Conservation (phyloP, 92 coral and sea anemone species). For the Bergia sp. region DNA sequence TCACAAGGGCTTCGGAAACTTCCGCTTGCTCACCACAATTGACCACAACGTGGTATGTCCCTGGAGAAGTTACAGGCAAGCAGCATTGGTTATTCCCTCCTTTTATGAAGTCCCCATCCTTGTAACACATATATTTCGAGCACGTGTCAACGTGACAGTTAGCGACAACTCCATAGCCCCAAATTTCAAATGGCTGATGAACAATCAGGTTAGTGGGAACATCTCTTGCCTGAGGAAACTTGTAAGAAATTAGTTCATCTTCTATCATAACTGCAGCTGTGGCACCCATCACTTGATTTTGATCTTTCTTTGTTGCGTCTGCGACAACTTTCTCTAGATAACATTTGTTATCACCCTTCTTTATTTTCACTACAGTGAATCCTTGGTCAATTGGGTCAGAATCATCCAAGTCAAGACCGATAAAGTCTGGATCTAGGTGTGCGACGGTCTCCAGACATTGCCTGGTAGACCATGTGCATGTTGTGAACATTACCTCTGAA, state of each 20-base stretch:
- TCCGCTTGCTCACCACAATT: conserved; percentile 15
- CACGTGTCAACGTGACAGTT: conserved; percentile 14
- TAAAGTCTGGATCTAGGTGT: conserved; percentile 11
- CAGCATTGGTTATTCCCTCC: conserved; percentile 20
- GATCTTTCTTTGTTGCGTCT: too few species aligned
- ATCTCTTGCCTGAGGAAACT: conserved; percentile 18
- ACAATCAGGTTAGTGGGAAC: neutral
- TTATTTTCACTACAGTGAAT: neutral
- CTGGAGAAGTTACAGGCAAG: conserved; percentile 17
- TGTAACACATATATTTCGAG: conserved; percentile 3
- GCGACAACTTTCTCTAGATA: too few species aligned
- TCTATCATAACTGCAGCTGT: neutral
- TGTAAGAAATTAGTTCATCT: conserved; percentile 11
- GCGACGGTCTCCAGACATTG: conserved; percentile 3
- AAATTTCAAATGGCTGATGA: conserved; percentile 19
- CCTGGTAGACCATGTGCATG: conserved; percentile 22
- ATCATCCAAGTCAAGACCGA: conserved; percentile 3
- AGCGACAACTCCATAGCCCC: conserved; percentile 21
- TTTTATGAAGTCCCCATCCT: neutral
- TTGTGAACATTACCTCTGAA: conserved; percentile 22
- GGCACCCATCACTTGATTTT: too few species aligned
- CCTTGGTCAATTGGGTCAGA: conserved; percentile 13
- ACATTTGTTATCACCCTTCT: neutral
- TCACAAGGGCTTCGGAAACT: conserved; percentile 9
- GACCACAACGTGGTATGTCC: conserved; percentile 20